A percentile compares a stretch with the other conserved stretches of the same genome.
Conservation (phyloP, 2,888 invertebrate genomes). For the Lepas anatifera region DNA sequence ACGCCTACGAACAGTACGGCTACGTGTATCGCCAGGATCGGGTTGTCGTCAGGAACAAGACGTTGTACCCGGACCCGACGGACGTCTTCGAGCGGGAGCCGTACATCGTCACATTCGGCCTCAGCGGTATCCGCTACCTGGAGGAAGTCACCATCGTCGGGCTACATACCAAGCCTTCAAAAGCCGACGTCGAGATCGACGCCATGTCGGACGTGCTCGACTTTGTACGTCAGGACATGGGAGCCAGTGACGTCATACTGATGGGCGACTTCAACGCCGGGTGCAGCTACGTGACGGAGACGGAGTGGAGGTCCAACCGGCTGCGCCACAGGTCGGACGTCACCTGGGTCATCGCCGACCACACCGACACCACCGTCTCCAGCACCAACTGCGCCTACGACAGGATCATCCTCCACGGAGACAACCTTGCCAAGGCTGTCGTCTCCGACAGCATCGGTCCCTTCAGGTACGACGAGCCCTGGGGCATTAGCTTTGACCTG, state of each 20-base stretch:
- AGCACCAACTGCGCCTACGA: constrained; percentile 20
- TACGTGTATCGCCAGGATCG: neutral
- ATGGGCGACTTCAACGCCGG: constrained; percentile 31
- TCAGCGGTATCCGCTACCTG: neutral
- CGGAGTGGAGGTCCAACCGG: constrained; percentile 30
- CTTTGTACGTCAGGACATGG: neutral
- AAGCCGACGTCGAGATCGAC: constrained; percentile 17
- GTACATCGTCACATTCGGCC: constrained; percentile 15
- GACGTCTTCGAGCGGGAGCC: constrained; percentile 17
- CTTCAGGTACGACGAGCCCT: constrained; percentile 17
- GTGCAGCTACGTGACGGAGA: constrained; percentile 36
- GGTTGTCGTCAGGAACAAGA: neutral
- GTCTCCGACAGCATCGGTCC: constrained; percentile 14
- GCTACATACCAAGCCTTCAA: constrained; percentile 17
- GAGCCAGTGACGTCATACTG: constrained; percentile 14
- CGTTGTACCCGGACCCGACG: neutral
- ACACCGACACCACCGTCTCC: constrained; percentile 18
- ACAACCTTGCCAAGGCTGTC: neutral
- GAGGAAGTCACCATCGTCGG: constrained; percentile 14
- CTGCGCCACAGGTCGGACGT: constrained; percentile 42
- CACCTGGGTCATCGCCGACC: constrained; percentile 42
- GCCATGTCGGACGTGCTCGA: constrained; percentile 21
- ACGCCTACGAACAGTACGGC: neutral
- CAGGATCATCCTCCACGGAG: constrained; percentile 18
- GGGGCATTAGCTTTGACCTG: neutral